Base-by-base conservation (phyloP, 1,140 invertebrate genomes). In the Helicoverpa armigera region DNA sequence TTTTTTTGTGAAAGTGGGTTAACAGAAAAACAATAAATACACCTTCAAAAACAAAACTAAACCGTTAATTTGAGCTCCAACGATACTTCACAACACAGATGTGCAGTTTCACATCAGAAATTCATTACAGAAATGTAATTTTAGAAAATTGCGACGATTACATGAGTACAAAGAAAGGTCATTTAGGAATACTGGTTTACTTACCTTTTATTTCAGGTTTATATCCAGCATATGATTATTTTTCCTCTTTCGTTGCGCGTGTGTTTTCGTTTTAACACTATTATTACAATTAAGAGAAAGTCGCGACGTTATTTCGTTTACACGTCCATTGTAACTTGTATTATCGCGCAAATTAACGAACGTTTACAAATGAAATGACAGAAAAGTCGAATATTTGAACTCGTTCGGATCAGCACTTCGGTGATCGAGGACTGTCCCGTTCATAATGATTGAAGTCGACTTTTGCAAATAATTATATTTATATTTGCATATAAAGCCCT, bases 1-100 rank as follows among this genome's bases (percentile, higher is more conserved):
- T 94, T 65, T 93, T 88, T 83, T 85, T 80, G 81, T 86, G 88
- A 92, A 94, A 94, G 91, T 93, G 88, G 92, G 89, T 86, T 88
- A 87, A 75, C 79, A 81, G 43, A 85, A 84, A 82, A 85, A 85
- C 74, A 82, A 74, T 76, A 82, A 77, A 77, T 73, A 67, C 31
- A 53, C 9, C 9, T n/a, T 14, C 7, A 31, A 54, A 77, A 53
- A 31, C 29, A 54, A 11, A 54, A 35, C 4, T 43, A 54, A 31
- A 18, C 18, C 14, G 23, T 54, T 50, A 16, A n/a, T 3, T 18
- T 18, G 11, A 5, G 0, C 18, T 13, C n/a, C 3, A n/a, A 65
- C 18, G 23, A 35, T n/a, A 31, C 2, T 48, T 16, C n/a, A 18
- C 1, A 67, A 31, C 23, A 14, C 29, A 63, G 12, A 48, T 65